Conservation (phyloP, 2,113 vertebrate genomes). For the Saimiri boliviensis region DNA sequence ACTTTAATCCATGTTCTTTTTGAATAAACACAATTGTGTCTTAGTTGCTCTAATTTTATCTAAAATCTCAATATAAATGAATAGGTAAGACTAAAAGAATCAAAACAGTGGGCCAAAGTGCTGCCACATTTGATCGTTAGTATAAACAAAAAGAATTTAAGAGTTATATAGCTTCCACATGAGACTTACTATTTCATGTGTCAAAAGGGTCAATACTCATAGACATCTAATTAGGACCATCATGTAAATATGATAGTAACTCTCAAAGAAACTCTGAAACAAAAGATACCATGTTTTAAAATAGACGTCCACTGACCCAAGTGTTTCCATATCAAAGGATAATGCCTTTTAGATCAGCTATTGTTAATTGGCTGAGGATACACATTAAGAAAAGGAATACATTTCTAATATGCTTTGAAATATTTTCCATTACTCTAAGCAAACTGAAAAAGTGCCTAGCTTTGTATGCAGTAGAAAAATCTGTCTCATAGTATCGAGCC, state of each 20-base stretch:
- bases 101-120: neutral
- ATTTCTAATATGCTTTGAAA: neutral
- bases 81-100: neutral
- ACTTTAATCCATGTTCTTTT: neutral
- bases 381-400: conserved; percentile 13
- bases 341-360: neutral
- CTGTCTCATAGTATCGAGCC: neutral
- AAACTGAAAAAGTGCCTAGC: neutral
- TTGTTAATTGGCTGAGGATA: neutral
- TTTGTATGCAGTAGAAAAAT: conserved; percentile 46
- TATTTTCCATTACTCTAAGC: neutral
- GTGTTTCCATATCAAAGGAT: neutral
- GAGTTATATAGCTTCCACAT: neutral
- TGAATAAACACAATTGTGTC: neutral
- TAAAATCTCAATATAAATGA: neutral
- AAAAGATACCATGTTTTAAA: neutral
- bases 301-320: neutral
- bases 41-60: neutral
- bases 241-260: neutral
- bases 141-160: neutral
- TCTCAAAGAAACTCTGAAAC: neutral
- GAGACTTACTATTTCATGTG: neutral
- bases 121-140: neutral
- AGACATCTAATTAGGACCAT: neutral
- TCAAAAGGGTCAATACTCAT: neutral